Evolutionary conservation across 2,888 invertebrate genomes (phyloP).

Genomic region (Watsonalla cultraria): DNA sequence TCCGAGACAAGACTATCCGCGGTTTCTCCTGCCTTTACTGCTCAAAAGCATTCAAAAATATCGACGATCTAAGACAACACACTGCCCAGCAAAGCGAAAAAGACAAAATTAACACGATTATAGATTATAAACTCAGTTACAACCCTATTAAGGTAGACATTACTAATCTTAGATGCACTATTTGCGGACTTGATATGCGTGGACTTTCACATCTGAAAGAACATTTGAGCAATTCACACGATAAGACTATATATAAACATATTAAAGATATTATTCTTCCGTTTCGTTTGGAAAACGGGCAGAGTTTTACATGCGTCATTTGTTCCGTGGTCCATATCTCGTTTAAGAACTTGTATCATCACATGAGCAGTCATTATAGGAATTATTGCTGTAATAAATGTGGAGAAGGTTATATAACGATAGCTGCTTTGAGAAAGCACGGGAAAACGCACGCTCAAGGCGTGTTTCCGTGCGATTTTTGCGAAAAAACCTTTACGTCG

Average conservation of each 20-base stretch:
- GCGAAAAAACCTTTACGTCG: slow-evolving; percentile 75
- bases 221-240: slow-evolving; percentile 50
- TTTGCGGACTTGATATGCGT: slow-evolving; percentile 52
- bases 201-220: slow-evolving; percentile 63
- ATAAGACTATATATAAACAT: slow-evolving; percentile 56
- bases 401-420: slow-evolving; percentile 65
- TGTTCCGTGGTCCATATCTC: slow-evolving; percentile 66
- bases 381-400: slow-evolving; percentile 72
- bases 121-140: slow-evolving; percentile 70
- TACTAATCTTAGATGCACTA: slow-evolving; percentile 54
- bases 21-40: slow-evolving; percentile 74
- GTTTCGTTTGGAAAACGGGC: slow-evolving; percentile 59
- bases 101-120: slow-evolving; percentile 65
- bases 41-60: slow-evolving; percentile 52
- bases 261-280: slow-evolving; percentile 72
- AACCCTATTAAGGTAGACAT: slow-evolving; percentile 71
- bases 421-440: slow-evolving; percentile 67
- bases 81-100: slow-evolving; percentile 59
- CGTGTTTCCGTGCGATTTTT: slow-evolving; percentile 74
- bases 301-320: slow-evolving; percentile 59
- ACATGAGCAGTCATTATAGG: slow-evolving; percentile 71
- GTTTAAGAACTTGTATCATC: slow-evolving; percentile 67
- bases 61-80: slow-evolving; percentile 56
- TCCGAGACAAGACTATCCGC: slow-evolving; percentile 63
- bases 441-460: slow-evolving; percentile 69